These are phyloP conservation scores for Drosophila monieri DNA, from an alignment of 2,888 invertebrate genomes.

Conservation along the genomic window DNA sequence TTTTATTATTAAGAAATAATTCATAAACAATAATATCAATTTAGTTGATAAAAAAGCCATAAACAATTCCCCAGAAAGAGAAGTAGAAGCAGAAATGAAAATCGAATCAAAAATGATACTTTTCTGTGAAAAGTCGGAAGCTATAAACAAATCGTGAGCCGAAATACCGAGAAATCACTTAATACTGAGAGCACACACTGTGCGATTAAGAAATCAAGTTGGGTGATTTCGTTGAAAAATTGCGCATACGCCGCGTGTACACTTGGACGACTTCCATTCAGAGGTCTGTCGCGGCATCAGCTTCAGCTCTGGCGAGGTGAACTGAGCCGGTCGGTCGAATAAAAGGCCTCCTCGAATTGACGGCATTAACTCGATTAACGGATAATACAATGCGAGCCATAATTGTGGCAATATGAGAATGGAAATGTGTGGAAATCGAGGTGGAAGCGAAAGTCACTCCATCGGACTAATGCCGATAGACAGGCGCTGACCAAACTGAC, in stretches of 20 bases:
- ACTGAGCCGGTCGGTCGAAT: constrained; percentile 13
- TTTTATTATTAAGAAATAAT: too few species aligned
- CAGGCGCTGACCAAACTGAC: constrained; percentile 28
- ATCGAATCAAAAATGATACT: neutral
- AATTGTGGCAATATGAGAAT: constrained; percentile 30
- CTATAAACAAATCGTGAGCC: too few species aligned
- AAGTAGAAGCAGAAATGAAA: neutral
- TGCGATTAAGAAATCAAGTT: too few species aligned
- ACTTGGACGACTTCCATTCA: too few species aligned
- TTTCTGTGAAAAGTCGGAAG: neutral
- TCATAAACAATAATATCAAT: too few species aligned
- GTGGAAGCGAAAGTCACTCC: neutral
- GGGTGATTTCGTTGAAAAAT: too few species aligned
- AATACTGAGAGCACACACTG: too few species aligned
- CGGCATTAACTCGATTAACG: constrained; percentile 47
- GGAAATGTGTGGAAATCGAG: neutral
- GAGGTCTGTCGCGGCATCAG: neutral
- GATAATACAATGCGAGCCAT: constrained; percentile 44
- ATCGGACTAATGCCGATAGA: neutral
- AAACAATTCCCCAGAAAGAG: neutral
- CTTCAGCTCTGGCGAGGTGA: constrained; percentile 28
- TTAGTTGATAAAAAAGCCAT: too few species aligned
- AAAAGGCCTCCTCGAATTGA: constrained; percentile 27
- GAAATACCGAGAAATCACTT: too few species aligned
- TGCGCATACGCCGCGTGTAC: too few species aligned